phyloP scores from a whole-genome alignment of 2,113 vertebrate genomes.

The Grallaria varia region DNA sequence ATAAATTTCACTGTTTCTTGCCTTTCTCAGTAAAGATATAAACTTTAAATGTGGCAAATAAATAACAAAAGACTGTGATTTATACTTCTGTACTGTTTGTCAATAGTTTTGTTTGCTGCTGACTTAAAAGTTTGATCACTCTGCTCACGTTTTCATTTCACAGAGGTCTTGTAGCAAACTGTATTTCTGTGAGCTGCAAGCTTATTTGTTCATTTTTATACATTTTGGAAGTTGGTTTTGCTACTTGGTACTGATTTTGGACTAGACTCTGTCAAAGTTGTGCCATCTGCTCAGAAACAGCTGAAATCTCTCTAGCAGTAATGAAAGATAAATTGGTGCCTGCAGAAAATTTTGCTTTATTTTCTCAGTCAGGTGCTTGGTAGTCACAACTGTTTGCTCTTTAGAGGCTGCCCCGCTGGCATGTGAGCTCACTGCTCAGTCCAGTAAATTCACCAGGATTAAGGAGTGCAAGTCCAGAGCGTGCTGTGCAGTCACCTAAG shows the following conservation, averaged over 20 bases:
- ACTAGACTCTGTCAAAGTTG: background rate
- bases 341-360: background rate
- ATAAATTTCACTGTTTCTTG: background rate
- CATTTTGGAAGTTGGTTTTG: background rate
- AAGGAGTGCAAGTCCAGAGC: background rate
- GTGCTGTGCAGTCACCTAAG: background rate
- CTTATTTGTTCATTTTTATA: background rate
- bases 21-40: background rate
- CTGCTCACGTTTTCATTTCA: background rate
- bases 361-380: background rate
- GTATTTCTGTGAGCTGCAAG: background rate
- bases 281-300: background rate
- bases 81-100: background rate
- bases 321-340: background rate
- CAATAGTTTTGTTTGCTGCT: conserved; percentile 1
- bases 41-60: background rate
- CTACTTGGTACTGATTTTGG: background rate
- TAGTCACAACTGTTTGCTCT: background rate
- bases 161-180: background rate
- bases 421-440: background rate
- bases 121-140: background rate
- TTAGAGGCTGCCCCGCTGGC: background rate
- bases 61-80: background rate
- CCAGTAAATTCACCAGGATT: background rate
- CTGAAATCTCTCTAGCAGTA: background rate